Evolutionary conservation across 2,797 vertebrate species (phyloP).

Genomic region (Sphaeramia orbicularis): DNA sequence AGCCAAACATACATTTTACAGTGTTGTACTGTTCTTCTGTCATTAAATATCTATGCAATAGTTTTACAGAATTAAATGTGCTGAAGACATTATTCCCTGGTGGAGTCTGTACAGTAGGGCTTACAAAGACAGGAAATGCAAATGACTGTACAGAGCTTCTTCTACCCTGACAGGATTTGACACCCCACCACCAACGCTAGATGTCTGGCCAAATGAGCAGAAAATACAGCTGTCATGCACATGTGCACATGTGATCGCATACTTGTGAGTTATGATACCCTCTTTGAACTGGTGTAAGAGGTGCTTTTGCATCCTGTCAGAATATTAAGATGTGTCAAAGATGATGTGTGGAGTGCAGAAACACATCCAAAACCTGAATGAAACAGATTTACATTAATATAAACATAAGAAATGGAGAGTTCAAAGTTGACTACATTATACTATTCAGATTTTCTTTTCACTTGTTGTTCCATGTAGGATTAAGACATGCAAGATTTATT

Average conservation of each 20-base stretch:
- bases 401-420: background rate
- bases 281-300: conserved; percentile 9
- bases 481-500: too few species aligned
- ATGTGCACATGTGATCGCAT: background rate
- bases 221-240: background rate
- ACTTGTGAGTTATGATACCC: background rate
- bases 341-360: background rate
- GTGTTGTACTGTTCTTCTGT: too few species aligned
- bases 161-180: conserved; percentile 8
- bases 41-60: too few species aligned
- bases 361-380: background rate
- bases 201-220: background rate
- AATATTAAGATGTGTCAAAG: background rate
- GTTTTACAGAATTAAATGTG: too few species aligned
- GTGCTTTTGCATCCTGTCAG: background rate
- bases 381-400: background rate
- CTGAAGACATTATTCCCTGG: too few species aligned
- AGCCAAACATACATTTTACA: too few species aligned
- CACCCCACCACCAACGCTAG: background rate
- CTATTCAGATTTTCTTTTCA: too few species aligned
- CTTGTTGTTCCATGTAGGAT: too few species aligned
- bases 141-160: background rate
- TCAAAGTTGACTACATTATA: too few species aligned
- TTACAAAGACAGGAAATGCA: background rate
- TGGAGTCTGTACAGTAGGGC: background rate